phyloP scores from a whole-genome alignment of 2,888 invertebrate species.

The Dynastes tityus region DNA sequence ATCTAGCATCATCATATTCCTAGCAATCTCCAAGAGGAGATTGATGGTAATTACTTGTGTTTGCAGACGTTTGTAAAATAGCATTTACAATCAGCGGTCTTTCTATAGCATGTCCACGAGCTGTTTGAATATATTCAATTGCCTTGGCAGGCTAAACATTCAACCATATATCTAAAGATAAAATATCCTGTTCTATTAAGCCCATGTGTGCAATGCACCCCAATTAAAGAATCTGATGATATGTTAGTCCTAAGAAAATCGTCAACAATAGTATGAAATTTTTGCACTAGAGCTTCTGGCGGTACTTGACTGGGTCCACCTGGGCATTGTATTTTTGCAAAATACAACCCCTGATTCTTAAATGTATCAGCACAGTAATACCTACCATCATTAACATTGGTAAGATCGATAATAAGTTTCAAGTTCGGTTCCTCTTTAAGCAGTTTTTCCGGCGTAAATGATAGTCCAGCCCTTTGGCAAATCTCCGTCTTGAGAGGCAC shows the following conservation, averaged over 20 bases:
- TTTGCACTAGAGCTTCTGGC: conserved; percentile 7
- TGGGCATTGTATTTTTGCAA: conserved; percentile 26
- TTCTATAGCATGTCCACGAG: conserved; percentile 81
- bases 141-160: conserved; percentile 74
- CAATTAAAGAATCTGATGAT: conserved; percentile 78
- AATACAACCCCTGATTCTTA: neutral
- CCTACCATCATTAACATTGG: conserved; percentile 75
- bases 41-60: neutral
- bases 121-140: conserved; percentile 74
- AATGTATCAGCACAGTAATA: conserved; percentile 75
- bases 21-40: conserved; percentile 39
- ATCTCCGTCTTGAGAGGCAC: conserved; percentile 78
- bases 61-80: conserved; percentile 47
- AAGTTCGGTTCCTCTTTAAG: conserved; percentile 76
- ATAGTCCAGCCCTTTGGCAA: conserved; percentile 5
- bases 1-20: conserved; percentile 4
- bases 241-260: conserved; percentile 10
- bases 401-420: conserved; percentile 83
- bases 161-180: conserved; percentile 83
- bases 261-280: conserved; percentile 22
- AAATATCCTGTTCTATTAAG: conserved; percentile 86
- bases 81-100: conserved; percentile 74
- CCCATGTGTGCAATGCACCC: conserved; percentile 89
- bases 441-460: conserved; percentile 71
- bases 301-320: conserved; percentile 23